phyloP scores from a whole-genome alignment of 2,797 vertebrate genomes.

The Phylloscopus collybita region DNA sequence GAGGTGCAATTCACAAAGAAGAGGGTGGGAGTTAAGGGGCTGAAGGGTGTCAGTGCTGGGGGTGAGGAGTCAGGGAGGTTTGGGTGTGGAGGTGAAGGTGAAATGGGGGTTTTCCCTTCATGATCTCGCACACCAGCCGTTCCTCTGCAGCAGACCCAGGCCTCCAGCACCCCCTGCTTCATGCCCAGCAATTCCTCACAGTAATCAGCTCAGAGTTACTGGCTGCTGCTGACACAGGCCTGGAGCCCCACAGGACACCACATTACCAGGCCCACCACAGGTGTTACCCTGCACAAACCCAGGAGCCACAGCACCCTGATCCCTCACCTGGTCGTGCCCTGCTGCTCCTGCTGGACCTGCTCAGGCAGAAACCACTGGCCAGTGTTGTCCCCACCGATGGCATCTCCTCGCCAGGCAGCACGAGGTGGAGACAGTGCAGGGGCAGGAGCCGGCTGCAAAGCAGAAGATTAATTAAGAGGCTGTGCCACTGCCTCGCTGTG shows the following conservation, averaged over 20 bases:
- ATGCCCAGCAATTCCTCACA: background rate
- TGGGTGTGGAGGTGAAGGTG: background rate
- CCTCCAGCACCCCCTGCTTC: background rate
- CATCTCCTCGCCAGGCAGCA: background rate
- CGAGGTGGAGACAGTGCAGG: accelerated
- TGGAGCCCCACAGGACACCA: background rate
- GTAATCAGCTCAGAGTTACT: accelerated
- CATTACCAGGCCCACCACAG: background rate
- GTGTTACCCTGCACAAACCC: background rate
- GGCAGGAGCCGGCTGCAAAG: background rate
- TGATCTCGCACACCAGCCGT: background rate
- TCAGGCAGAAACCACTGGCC: background rate
- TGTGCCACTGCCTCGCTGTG: background rate
- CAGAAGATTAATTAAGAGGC: conserved; percentile 11
- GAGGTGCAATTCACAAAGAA: background rate
- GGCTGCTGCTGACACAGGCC: background rate
- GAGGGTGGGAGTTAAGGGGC: background rate
- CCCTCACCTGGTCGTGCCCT: background rate
- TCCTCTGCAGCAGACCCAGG: background rate
- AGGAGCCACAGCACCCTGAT: background rate
- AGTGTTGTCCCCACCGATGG: background rate
- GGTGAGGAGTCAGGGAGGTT: background rate
- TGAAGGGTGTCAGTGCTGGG: background rate
- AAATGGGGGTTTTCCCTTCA: background rate
- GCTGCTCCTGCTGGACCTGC: background rate